Conservation (phyloP, 2,113 vertebrate genomes). For the Oncorhynchus mykiss region DNA sequence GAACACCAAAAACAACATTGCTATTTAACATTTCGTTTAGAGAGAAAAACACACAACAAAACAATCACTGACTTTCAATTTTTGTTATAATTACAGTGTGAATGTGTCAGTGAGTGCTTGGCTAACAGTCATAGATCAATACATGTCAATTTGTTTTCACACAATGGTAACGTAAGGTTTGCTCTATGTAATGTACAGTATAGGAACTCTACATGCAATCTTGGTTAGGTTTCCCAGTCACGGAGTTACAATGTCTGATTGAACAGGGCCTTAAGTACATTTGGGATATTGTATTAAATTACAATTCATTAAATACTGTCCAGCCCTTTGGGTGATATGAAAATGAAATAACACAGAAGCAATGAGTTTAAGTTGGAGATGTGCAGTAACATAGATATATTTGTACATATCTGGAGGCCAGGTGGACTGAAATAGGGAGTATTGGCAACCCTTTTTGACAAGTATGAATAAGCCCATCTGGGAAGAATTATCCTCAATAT, state of each 20-base stretch:
- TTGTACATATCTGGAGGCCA: constrained; percentile 8
- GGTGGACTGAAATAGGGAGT: constrained; percentile 34
- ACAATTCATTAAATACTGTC: no score
- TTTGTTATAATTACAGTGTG: not conserved
- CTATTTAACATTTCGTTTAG: constrained; percentile 15
- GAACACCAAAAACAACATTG: constrained; percentile 23
- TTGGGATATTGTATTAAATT: no score
- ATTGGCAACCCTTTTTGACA: constrained; percentile 44
- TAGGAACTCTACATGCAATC: no score
- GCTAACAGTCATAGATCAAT: no score
- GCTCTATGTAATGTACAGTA: no score
- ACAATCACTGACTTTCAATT: not conserved
- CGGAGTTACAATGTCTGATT: no score
- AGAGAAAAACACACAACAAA: not conserved
- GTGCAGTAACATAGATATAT: constrained; percentile 9
- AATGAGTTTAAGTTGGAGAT: not conserved
- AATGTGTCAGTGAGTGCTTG: no score
- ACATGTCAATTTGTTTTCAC: no score
- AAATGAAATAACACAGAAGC: not conserved
- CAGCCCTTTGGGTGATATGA: not conserved
- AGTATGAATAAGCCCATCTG: constrained; percentile 63
- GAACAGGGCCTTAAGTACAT: no score
- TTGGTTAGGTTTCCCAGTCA: no score
- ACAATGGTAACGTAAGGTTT: no score
- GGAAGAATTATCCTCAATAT: constrained; percentile 65